Conservation (phyloP, 2,797 vertebrate species). For the Cryptoblepharus egeriae region DNA sequence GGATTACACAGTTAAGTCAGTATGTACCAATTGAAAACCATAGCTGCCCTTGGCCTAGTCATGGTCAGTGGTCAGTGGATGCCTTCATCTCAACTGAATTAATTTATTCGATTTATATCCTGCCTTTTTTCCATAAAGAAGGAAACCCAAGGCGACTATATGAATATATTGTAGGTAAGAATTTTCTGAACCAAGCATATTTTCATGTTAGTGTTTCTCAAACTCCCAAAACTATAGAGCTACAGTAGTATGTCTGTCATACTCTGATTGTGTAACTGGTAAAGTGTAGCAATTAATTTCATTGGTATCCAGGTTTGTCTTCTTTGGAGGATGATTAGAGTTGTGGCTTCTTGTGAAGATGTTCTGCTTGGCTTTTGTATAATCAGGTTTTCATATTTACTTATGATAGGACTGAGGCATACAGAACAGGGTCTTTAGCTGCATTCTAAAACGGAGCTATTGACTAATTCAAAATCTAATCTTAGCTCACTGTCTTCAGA, state of each 20-base stretch:
- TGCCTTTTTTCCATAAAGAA: no score
- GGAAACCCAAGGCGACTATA: no score
- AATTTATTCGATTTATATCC: no score
- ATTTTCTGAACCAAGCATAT: not conserved
- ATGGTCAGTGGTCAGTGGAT: not conserved
- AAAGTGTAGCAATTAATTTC: constrained; percentile 11
- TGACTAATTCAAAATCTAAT: not conserved
- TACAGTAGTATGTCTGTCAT: constrained; percentile 10
- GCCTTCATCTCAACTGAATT: not conserved
- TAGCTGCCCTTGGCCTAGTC: not conserved
- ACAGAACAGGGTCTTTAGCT: not conserved
- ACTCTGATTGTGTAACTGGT: not conserved
- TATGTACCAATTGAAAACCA: not conserved
- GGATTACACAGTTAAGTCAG: not conserved
- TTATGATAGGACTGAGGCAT: not conserved
- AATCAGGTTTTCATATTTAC: not conserved
- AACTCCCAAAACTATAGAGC: not conserved
- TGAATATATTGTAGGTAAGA: not conserved
- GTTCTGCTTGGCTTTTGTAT: not conserved
- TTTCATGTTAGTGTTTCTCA: not conserved
- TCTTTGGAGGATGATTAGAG: not conserved
- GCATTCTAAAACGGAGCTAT: not conserved
- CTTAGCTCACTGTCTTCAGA: fast-evolving
- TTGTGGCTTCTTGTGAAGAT: not conserved
- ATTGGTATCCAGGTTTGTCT: constrained; percentile 1